phyloP scores from a whole-genome alignment of 1,140 invertebrate genomes.

The Cyclargus thomasi region DNA sequence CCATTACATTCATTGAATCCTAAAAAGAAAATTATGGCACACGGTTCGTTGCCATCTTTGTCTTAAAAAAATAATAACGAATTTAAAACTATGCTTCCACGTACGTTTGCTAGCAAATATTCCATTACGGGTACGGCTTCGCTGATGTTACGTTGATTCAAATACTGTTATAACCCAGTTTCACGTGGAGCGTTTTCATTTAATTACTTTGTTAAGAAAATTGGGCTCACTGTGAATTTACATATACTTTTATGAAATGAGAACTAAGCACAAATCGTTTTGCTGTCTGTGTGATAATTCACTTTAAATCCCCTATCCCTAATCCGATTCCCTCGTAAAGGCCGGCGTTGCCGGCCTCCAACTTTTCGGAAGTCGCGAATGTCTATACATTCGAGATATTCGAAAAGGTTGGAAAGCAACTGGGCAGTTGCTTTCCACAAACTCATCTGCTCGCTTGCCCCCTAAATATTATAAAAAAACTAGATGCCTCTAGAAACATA shows the following conservation, averaged over 20 bases:
- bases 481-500: no score
- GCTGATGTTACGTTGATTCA: conserved; percentile 26
- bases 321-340: no score
- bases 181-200: conserved; percentile 17
- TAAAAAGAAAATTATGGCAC: neutral
- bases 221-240: conserved; percentile 4
- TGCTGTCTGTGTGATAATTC: neutral
- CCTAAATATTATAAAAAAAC: no score
- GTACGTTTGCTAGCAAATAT: conserved; percentile 23
- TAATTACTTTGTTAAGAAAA: conserved; percentile 20
- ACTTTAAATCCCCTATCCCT: no score
- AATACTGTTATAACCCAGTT: conserved; percentile 30
- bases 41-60: neutral
- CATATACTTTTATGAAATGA: conserved; percentile 12
- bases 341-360: no score
- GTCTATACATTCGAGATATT: no score
- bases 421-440: no score
- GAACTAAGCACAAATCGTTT: neutral
- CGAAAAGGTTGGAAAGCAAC: no score
- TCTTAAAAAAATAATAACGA: neutral
- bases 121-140: conserved; percentile 27
- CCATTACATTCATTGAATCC: neutral
- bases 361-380: no score
- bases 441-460: no score
- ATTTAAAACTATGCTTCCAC: conserved; percentile 12